Conservation (phyloP, 2,888 invertebrate genomes). For the Cyaniris semiargus region DNA sequence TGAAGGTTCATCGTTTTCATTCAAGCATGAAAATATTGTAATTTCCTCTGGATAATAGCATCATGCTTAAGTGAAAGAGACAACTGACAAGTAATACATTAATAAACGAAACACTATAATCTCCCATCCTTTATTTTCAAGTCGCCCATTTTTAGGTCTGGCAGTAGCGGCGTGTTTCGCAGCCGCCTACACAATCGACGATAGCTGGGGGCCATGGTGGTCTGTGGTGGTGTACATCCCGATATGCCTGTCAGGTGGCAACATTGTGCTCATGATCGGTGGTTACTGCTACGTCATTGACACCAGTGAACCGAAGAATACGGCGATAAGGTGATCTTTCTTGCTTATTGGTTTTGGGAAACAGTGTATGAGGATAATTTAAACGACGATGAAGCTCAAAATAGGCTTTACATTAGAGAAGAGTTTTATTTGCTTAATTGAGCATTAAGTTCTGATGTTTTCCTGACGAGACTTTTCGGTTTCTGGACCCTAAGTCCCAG, state of each 20-base stretch:
- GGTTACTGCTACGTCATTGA: constrained; percentile 85
- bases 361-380: no score
- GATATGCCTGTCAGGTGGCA: constrained; percentile 81
- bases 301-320: constrained; percentile 77
- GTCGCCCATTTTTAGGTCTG: constrained; percentile 53
- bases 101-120: neutral
- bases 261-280: constrained; percentile 81
- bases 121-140: neutral
- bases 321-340: constrained; percentile 79
- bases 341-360: no score
- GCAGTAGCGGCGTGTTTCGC: constrained; percentile 54
- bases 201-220: constrained; percentile 71
- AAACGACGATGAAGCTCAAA: no score
- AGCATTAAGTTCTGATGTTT: no score
- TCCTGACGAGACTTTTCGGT: no score
- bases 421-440: no score
- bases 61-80: neutral
- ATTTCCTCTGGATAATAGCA: neutral
- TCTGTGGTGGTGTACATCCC: constrained; percentile 79
- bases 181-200: constrained; percentile 61
- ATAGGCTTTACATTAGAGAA: no score
- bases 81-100: neutral
- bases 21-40: no score
- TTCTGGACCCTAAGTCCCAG: no score
- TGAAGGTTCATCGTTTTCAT: no score